Base-by-base conservation (phyloP, 1,140 invertebrate genomes). In the Drosophila micromelanica region DNA sequence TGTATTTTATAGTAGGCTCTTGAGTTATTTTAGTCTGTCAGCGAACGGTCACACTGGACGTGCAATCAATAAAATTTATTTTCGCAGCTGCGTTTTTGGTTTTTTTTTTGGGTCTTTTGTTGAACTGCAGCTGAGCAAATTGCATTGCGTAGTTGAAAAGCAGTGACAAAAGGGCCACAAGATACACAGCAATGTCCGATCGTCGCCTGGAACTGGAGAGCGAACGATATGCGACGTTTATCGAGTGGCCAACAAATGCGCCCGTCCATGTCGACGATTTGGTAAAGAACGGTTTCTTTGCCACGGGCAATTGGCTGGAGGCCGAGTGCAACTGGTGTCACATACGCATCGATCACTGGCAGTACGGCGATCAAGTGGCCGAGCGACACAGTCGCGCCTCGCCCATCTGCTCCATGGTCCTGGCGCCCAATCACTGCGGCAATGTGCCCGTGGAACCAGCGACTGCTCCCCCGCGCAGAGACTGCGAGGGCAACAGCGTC, bases 211-310 rank as follows among this genome's bases (percentile, higher is more conserved):
- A 91, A 76, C 65, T 63, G n/a, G 70, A 96, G 96, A 93, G 93
- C 93, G 70, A 95, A 94, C 90, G 94, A 95, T 78, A 92, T 96
- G 45, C 92, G 92, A 84, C 96, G 95, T 35, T 97, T 96, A 90
- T 73, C 68, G 13, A 93, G 93, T 75, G 97, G 97, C 97, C 96
- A 96, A 46, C 70, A 92, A 87, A 87, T 35, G 82, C 82, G 15
- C 94, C 94, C 87, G 94, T 95, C 17, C 92, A 93, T 32, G 94
- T 97, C 1, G 94, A 68, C 30, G 84, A 87, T 82, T 94, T 98
- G 74, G 96, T 96, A 2, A 95, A 95, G 90, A 96, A 96, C 43
- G 97, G 97, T 9, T 98, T 98, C 93, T 97, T 94, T 89, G 97
- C 95, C 49, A 95, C 94, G 1, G 95, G 95, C 27, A 92, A 92